phyloP scores from a whole-genome alignment of 2,888 invertebrate species.

The Stenoptilia bipunctidactyla region DNA sequence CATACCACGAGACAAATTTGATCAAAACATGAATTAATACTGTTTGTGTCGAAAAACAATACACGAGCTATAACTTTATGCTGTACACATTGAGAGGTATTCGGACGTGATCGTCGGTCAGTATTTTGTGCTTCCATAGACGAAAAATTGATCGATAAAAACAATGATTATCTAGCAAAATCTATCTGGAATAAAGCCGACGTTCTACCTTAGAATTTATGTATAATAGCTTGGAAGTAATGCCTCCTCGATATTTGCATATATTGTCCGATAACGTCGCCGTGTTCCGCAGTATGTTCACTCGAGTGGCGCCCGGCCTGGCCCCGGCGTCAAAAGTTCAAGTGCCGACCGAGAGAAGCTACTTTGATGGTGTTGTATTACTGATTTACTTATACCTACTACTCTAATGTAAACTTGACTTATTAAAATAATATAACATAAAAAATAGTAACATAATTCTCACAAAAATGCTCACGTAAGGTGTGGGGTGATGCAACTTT shows the following conservation, averaged over 20 bases:
- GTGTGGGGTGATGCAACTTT: conserved; percentile 58
- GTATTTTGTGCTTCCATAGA: conserved; percentile 64
- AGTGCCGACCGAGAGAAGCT: conserved; percentile 67
- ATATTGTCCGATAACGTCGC: conserved; percentile 66
- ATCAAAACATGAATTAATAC: conserved; percentile 64
- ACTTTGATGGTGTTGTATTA: conserved; percentile 71
- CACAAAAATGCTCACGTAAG: conserved; percentile 67
- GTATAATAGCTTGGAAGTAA: conserved; percentile 67
- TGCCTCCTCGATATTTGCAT: conserved; percentile 58
- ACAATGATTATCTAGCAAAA: conserved; percentile 64
- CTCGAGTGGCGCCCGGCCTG: conserved; percentile 17
- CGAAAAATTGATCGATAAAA: conserved; percentile 53
- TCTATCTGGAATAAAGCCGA: conserved; percentile 69
- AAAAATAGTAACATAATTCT: conserved; percentile 64
- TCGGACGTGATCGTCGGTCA: conserved; percentile 58
- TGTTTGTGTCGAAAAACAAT: conserved; percentile 59
- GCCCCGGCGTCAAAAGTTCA: conserved; percentile 51
- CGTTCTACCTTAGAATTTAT: conserved; percentile 64
- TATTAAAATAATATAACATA: conserved; percentile 58
- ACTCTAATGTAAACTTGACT: conserved; percentile 68
- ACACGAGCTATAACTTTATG: conserved; percentile 39
- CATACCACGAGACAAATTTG: conserved; percentile 51
- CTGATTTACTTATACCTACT: conserved; percentile 68
- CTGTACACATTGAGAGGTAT: conserved; percentile 46
- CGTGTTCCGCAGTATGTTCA: too few relatives aligned